Conservation (phyloP, 2,113 vertebrate species). For the Nipponia nippon region DNA sequence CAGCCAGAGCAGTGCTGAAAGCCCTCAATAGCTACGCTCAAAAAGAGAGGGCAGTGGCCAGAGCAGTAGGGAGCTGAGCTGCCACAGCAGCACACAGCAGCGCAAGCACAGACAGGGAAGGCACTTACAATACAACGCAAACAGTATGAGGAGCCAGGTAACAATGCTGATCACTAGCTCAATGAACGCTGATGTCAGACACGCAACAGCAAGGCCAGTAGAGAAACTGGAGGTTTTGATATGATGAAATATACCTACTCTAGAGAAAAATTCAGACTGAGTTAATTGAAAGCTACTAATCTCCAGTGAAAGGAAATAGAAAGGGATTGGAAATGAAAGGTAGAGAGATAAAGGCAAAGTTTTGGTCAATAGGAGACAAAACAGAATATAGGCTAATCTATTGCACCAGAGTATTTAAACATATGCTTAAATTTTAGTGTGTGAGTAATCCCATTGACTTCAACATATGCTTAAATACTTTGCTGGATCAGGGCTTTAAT, state of each 20-base stretch:
- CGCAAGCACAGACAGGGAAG: accelerated
- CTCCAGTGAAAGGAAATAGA: neutral
- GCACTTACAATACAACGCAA: neutral
- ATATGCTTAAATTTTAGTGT: slow-evolving; percentile 10
- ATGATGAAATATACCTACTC: neutral
- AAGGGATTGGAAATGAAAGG: neutral
- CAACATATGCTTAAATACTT: slow-evolving; percentile 41
- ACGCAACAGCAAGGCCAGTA: neutral
- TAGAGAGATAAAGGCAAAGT: neutral
- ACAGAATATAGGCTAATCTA: neutral
- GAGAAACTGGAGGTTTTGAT: neutral
- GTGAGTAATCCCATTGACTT: slow-evolving; percentile 4
- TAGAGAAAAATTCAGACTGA: neutral
- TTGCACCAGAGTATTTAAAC: neutral
- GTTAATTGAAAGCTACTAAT: neutral
- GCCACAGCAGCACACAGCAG: neutral
- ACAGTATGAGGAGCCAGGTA: neutral
- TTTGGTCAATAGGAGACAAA: neutral
- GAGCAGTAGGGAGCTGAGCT: neutral
- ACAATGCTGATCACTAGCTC: neutral
- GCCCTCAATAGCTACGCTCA: neutral
- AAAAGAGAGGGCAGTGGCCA: neutral
- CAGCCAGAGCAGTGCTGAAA: neutral
- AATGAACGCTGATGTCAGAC: neutral
- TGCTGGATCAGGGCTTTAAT: slow-evolving; percentile 13